Conservation (phyloP, 35 echinoderm and acorn worm species). For the Lytechinus variegatus region DNA sequence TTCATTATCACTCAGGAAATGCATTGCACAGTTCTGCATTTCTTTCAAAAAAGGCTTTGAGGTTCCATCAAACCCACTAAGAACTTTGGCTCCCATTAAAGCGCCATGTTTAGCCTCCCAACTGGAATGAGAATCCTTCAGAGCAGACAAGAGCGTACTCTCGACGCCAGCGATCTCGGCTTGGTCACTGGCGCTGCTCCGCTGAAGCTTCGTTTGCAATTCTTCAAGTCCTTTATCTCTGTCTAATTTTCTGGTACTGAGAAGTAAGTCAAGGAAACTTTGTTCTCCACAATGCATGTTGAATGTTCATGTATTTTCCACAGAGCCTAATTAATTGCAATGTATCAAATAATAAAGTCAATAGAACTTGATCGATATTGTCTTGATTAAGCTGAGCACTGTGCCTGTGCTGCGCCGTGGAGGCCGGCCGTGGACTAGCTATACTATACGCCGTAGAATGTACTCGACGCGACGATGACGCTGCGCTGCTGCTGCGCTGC, state of each 20-base stretch:
- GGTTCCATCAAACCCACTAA: constrained; percentile 42
- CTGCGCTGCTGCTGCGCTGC: no score
- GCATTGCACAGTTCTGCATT: constrained; percentile 60
- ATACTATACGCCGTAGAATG: no score
- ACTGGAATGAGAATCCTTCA: constrained; percentile 59
- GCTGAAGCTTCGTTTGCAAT: constrained; percentile 58
- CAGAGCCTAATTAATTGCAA: no score
- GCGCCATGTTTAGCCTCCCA: constrained; percentile 94
- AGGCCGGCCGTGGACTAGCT: no score
- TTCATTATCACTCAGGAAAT: constrained; percentile 70
- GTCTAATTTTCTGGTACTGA: constrained; percentile 80
- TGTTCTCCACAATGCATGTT: background rate
- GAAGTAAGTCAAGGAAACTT: constrained; percentile 23
- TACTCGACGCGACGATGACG: no score
- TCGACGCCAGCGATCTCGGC: constrained; percentile 59
- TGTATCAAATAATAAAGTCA: no score
- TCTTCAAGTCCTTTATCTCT: constrained; percentile 80
- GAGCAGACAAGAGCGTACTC: constrained; percentile 38
- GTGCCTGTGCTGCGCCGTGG: no score
- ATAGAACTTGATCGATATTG: no score
- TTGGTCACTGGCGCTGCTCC: constrained; percentile 30
- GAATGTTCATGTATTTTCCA: background rate
- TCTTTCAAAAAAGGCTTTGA: constrained; percentile 54
- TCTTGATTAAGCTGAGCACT: no score
- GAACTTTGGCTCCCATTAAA: constrained; percentile 72